Evolutionary conservation across 2,797 vertebrate genomes (phyloP).

Genomic region (Ptychadena robeensis): DNA sequence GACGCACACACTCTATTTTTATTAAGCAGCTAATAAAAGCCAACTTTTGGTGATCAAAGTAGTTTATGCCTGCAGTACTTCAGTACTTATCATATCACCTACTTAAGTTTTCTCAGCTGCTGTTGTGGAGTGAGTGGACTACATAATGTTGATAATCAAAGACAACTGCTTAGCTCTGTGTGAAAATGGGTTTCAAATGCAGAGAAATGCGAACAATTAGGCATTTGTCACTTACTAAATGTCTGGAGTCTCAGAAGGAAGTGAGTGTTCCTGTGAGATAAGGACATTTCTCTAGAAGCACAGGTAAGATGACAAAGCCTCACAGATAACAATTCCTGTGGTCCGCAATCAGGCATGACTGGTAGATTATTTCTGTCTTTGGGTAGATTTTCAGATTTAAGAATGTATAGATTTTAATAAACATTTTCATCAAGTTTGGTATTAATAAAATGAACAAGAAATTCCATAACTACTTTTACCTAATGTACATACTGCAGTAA

Average conservation of each 20-base stretch:
- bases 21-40: no score
- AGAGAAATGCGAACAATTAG: constrained; percentile 18
- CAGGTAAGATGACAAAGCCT: constrained; percentile 25
- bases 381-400: constrained; percentile 6
- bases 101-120: not conserved
- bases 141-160: constrained; percentile 12
- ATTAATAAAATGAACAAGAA: no score
- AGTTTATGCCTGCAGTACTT: not conserved
- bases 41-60: no score
- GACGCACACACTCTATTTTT: no score
- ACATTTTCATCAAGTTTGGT: not conserved
- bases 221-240: constrained; percentile 12
- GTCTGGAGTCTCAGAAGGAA: constrained; percentile 18
- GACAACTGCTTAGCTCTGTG: constrained; percentile 25
- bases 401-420: constrained; percentile 16
- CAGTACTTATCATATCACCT: no score
- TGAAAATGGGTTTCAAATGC: constrained; percentile 17
- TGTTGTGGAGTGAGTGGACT: not conserved
- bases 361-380: constrained; percentile 22
- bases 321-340: constrained; percentile 20
- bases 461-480: no score
- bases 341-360: constrained; percentile 14
- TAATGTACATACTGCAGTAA: not conserved
- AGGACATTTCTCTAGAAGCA: constrained; percentile 6
- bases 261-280: constrained; percentile 40